These are phyloP conservation scores for Alviniconcha marisindica DNA, from an alignment of 1,140 invertebrate genomes.

Conservation along the genomic window DNA sequence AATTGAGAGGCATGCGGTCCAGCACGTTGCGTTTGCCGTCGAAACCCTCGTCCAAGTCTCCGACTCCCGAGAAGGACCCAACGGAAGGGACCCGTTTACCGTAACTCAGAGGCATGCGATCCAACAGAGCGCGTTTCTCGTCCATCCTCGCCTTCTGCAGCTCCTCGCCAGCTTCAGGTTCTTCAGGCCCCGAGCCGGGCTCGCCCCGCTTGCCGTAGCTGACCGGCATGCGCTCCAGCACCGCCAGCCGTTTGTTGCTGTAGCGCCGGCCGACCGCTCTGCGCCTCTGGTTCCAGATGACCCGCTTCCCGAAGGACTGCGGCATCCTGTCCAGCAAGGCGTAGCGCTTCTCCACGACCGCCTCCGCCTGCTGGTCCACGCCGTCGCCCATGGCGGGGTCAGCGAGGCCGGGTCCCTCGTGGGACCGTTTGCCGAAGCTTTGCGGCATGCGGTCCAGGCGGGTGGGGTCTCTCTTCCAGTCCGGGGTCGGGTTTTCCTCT, in stretches of 20 bases:
- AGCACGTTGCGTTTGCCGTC: no score
- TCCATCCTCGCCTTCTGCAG: background rate
- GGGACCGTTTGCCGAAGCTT: conserved; percentile 12
- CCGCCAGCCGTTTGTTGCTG: background rate
- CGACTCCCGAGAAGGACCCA: no score
- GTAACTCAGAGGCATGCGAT: conserved; percentile 8
- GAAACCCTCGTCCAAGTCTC: no score
- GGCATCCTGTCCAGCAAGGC: conserved; percentile 27
- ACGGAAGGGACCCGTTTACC: background rate
- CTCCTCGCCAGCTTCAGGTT: background rate
- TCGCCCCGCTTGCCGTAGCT: conserved; percentile 3
- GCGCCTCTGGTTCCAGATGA: background rate
- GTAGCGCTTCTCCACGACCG: background rate
- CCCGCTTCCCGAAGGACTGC: conserved; percentile 2
- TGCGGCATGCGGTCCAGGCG: conserved; percentile 27
- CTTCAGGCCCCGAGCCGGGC: background rate
- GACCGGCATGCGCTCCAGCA: conserved; percentile 4
- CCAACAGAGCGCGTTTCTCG: background rate
- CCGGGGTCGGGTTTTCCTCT: no score
- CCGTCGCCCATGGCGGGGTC: no score
- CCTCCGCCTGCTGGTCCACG: no score
- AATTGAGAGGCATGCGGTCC: conserved; percentile 35
- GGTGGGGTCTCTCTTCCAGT: background rate
- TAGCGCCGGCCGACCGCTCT: background rate
- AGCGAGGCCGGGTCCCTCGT: background rate